These are phyloP conservation scores for Cephus spinipes DNA, from an alignment of 2,888 invertebrate species.

Conservation along the genomic window DNA sequence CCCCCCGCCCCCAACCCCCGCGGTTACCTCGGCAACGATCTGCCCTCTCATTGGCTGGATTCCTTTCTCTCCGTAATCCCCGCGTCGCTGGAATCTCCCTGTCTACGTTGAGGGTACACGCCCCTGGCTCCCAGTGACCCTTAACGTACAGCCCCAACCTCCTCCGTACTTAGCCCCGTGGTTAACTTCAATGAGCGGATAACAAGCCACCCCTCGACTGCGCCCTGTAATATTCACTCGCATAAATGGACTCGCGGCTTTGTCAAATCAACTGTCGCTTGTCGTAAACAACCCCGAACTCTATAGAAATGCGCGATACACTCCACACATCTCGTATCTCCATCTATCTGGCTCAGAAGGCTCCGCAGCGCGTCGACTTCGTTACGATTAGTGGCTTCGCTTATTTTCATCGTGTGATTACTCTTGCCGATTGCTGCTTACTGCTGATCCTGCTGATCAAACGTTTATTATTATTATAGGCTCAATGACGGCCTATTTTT, in stretches of 20 bases:
- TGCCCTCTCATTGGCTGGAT: conserved; percentile 60
- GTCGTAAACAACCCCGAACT: conserved; percentile 43
- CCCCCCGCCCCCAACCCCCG: conserved; percentile 51
- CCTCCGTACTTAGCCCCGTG: conserved; percentile 63
- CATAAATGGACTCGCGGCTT: conserved; percentile 65
- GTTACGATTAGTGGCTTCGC: too few species aligned
- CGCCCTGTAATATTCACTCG: conserved; percentile 64
- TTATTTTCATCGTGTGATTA: too few species aligned
- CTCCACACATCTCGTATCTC: neutral
- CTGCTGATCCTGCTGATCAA: too few species aligned
- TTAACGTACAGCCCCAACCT: conserved; percentile 3
- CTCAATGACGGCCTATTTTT: too few species aligned
- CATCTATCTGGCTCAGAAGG: too few species aligned
- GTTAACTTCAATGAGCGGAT: conserved; percentile 67
- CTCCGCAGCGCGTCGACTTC: too few species aligned
- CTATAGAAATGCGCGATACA: conserved; percentile 14
- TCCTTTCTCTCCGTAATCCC: conserved; percentile 15
- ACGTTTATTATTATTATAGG: too few species aligned
- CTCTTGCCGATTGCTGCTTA: too few species aligned
- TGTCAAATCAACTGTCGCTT: conserved; percentile 65
- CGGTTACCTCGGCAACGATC: conserved; percentile 66
- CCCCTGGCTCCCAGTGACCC: conserved; percentile 14
- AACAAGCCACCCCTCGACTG: conserved; percentile 64
- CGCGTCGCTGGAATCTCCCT: conserved; percentile 13
- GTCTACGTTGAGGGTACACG: neutral